Conservation (phyloP, 2,797 vertebrate species). For the Cirrhinus molitorella region DNA sequence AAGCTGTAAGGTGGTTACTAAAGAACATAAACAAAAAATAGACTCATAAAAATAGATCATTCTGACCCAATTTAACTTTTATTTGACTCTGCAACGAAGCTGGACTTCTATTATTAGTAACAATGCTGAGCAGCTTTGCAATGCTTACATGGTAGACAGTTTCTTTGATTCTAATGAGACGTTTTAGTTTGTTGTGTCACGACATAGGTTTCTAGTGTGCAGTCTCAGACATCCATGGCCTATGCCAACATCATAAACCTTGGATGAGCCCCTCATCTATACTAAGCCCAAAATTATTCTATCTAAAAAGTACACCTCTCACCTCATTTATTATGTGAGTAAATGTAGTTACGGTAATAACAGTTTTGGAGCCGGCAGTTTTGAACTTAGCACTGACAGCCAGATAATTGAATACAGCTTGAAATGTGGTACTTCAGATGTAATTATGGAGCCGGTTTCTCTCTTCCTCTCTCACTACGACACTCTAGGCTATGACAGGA, state of each 20-base stretch:
- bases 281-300: slow-evolving; percentile 31
- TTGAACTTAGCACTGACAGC: slow-evolving; percentile 51
- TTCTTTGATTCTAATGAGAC: background rate
- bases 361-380: slow-evolving; percentile 40
- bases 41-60: background rate
- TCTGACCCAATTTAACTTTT: background rate
- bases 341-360: slow-evolving; percentile 56
- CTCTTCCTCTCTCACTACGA: slow-evolving; percentile 20
- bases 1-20: too few relatives aligned
- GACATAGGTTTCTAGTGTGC: background rate
- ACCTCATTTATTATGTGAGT: slow-evolving; percentile 53
- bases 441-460: slow-evolving; percentile 54
- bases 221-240: background rate
- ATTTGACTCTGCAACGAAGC: background rate
- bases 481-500: slow-evolving; percentile 47
- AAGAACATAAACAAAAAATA: too few relatives aligned
- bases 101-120: background rate
- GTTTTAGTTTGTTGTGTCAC: background rate
- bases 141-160: background rate
- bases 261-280: background rate
- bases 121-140: background rate
- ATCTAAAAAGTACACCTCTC: slow-evolving; percentile 40
- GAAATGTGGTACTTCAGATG: slow-evolving; percentile 61
- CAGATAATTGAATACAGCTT: slow-evolving; percentile 59
- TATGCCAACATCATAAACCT: background rate